A percentile compares a stretch with the other conserved stretches of the same genome.
Evolutionary conservation across 2,888 invertebrate species (phyloP).

Genomic region (Tenthredo mesomela): DNA sequence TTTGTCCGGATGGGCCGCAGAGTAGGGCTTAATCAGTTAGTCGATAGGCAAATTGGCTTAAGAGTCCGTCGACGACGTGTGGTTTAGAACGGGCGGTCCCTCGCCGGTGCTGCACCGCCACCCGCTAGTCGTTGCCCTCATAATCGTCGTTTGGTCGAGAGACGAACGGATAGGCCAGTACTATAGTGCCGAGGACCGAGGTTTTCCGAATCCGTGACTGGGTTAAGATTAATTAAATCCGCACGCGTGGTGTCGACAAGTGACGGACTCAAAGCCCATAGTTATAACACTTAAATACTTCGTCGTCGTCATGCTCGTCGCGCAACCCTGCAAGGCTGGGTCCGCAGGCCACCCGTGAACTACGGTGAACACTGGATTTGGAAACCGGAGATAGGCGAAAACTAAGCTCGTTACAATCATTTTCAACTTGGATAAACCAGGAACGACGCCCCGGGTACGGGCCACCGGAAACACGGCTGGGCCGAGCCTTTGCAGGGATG

Average conservation of each 20-base stretch:
- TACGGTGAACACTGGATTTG: background rate
- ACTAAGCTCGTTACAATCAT: constrained; percentile 35
- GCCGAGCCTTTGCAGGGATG: constrained; percentile 69
- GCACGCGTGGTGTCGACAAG: background rate
- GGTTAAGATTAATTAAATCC: background rate
- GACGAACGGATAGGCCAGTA: background rate
- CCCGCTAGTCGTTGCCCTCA: constrained; percentile 57
- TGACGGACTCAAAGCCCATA: background rate
- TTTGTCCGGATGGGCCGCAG: constrained; percentile 63
- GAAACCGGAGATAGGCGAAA: background rate
- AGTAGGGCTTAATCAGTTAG: constrained; percentile 78
- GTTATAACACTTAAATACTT: background rate
- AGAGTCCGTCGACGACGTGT: constrained; percentile 71
- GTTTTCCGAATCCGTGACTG: background rate
- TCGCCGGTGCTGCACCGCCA: constrained; percentile 62
- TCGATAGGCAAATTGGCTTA: constrained; percentile 78
- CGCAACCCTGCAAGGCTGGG: constrained; percentile 5
- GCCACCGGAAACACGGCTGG: constrained; percentile 35
- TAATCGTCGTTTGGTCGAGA: constrained; percentile 34
- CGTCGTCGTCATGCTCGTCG: constrained; percentile 31
- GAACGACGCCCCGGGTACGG: constrained; percentile 9
- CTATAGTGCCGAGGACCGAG: background rate
- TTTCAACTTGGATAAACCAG: background rate
- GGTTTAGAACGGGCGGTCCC: constrained; percentile 67
- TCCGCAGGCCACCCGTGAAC: constrained; percentile 9